Base-by-base conservation (phyloP, 2,797 vertebrate genomes). In the Oreochromis grahami region DNA sequence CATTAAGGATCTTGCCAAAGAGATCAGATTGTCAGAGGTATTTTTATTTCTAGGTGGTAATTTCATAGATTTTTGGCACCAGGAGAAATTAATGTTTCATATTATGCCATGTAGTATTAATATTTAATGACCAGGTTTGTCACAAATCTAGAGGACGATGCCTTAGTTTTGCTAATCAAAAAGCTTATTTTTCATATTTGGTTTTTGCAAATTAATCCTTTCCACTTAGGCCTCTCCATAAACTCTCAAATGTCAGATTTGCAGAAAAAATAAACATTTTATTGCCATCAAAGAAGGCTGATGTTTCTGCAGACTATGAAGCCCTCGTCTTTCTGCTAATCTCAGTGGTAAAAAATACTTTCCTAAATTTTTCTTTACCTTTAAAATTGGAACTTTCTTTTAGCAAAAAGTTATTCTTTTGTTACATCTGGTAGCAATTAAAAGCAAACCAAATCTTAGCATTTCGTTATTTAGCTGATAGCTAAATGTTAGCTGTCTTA, bases 1-100 rank as follows among this genome's bases (percentile, higher is more conserved):
- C 88, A 99, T 99, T 92, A 99, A 99, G 95, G 98, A 99, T 94
- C 98, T 99, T 91, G 98, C 99, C 97, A 98, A 97, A 97, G 98
- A 99, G 97, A 99, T 99, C 95, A 95, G 98, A 95, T 96, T 99
- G 94, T 98, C 98, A 82, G 99, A 99, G 97, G 99, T 99, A 93
- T 89, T 95, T 77, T 11, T 74, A n/a, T 50, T n/a, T 74, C 15
- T 11, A 13, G 68, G 24, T 13, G 68, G 43, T 32, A 32, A 5
- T 74, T 74, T 50, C 26, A 32, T 12, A 74, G 9, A n/a, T 74
- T 50, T 26, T 45, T 32, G 26, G 26, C 15, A 19, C 26, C 26
- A 32, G 45, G 43, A 2, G 43, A 72, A 29, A 74, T 6, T 8
- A 19, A 74, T 29, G 70, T 74, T 48, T 63, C 34, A 63, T 63